phyloP scores from a whole-genome alignment of 2,888 invertebrate genomes.

The Yponomeuta sedellus region DNA sequence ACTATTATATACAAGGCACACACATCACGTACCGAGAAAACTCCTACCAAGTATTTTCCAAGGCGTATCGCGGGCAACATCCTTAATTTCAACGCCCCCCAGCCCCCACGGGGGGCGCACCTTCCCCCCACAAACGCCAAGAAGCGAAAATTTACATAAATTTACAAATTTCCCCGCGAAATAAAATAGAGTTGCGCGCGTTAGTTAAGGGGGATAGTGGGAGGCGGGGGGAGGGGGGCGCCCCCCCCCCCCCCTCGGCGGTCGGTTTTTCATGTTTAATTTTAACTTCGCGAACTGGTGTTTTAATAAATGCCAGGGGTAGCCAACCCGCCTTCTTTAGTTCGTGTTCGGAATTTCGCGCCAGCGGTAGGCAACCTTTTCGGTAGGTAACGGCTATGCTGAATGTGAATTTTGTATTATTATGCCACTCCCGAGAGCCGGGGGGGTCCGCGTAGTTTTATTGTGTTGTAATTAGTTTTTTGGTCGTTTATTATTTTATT shows the following conservation, averaged over 20 bases:
- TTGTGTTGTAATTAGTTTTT: conserved; percentile 63
- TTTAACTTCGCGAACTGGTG: conserved; percentile 73
- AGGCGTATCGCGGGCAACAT: conserved; percentile 26
- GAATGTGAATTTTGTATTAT: conserved; percentile 48
- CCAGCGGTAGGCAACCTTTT: conserved; percentile 47
- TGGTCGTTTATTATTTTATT: conserved; percentile 21
- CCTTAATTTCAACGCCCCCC: conserved; percentile 28
- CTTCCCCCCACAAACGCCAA: conserved; percentile 48
- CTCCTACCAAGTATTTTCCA: conserved; percentile 15
- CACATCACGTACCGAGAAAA: conserved; percentile 17
- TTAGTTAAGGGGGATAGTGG: conserved; percentile 38
- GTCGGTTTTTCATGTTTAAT: conserved; percentile 75
- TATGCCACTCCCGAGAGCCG: conserved; percentile 54
- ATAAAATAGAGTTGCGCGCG: conserved; percentile 53
- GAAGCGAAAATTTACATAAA: conserved; percentile 75
- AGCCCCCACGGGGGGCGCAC: conserved; percentile 32
- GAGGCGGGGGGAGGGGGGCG: conserved; percentile 18
- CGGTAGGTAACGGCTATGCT: conserved; percentile 32
- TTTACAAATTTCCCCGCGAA: conserved; percentile 71
- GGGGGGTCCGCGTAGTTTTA: conserved; percentile 43
- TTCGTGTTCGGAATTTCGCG: conserved; percentile 58
- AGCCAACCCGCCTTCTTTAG: conserved; percentile 45
- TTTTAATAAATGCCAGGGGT: conserved; percentile 63
- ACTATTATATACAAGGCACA: no score
- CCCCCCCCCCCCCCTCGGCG: conserved; percentile 33